These are phyloP conservation scores for Brachyhypopomus occidentalis DNA, from an alignment of 2,113 vertebrate species.

Conservation along the genomic window DNA sequence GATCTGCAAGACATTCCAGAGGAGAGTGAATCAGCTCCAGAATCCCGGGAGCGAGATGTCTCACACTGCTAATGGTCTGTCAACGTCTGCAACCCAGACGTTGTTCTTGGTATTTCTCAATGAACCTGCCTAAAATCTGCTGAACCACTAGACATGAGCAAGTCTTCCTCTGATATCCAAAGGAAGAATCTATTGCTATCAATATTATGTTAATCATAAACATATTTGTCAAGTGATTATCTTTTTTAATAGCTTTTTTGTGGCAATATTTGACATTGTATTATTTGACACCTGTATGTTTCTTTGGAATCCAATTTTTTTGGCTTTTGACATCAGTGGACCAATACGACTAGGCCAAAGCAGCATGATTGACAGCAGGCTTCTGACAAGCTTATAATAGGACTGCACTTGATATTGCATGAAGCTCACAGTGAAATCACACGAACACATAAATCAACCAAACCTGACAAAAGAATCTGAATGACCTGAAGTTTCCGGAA, in stretches of 20 bases:
- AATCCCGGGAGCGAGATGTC: constrained; percentile 62
- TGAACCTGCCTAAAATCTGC: constrained; percentile 1
- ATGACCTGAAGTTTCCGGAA: neutral
- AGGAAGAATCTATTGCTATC: constrained; percentile 19
- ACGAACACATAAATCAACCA: constrained; percentile 14
- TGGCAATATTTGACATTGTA: constrained; percentile 39
- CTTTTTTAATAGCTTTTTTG: constrained; percentile 29
- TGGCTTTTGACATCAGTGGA: constrained; percentile 46
- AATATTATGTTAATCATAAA: constrained; percentile 33
- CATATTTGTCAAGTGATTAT: constrained; percentile 38
- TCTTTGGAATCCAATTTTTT: constrained; percentile 28
- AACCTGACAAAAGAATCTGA: neutral
- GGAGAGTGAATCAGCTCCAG: constrained; percentile 74
- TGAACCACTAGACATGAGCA: constrained; percentile 34
- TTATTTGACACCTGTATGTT: constrained; percentile 37
- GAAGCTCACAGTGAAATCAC: constrained; percentile 16
- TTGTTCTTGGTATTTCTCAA: neutral
- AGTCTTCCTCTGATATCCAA: constrained; percentile 42
- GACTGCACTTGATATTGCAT: constrained; percentile 26
- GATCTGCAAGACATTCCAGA: constrained; percentile 89
- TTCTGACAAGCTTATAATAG: constrained; percentile 1
- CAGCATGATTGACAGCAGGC: constrained; percentile 31
- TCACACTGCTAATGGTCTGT: constrained; percentile 34
- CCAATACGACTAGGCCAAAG: constrained; percentile 52
- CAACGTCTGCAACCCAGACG: constrained; percentile 17